Percentiles rank a stretch among this genome's conserved stretches.
phyloP scores from a whole-genome alignment of 1,140 invertebrate species.

The Asobara japonica region DNA sequence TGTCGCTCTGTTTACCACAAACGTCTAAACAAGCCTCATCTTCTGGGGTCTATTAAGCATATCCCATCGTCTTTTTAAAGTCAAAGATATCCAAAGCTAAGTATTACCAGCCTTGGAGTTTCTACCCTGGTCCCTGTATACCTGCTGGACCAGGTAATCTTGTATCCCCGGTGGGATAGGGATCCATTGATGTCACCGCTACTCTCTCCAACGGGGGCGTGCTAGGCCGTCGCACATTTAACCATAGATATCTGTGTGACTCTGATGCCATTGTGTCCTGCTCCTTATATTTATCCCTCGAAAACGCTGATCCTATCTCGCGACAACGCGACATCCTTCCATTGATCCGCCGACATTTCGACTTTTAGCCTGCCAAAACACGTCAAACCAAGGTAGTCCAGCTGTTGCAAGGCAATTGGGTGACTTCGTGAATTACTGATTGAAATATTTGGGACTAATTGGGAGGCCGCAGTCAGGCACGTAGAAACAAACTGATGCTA shows the following conservation, averaged over 20 bases:
- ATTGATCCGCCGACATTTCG: slow-evolving; percentile 60
- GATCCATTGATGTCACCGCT: slow-evolving; percentile 62
- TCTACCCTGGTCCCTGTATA: too few relatives aligned
- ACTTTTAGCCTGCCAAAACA: slow-evolving; percentile 16
- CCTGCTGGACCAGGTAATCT: slow-evolving; percentile 45
- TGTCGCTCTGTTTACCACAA: slow-evolving; percentile 66
- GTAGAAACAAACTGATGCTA: too few relatives aligned
- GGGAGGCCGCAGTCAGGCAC: too few relatives aligned
- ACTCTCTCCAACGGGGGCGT: slow-evolving; percentile 28
- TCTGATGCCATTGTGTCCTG: slow-evolving; percentile 17
- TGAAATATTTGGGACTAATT: too few relatives aligned
- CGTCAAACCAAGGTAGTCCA: slow-evolving; percentile 6
- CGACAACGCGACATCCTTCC: slow-evolving; percentile 59
- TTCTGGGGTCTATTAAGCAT: slow-evolving; percentile 61
- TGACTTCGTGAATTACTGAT: too few relatives aligned
- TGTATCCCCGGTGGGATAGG: slow-evolving; percentile 20
- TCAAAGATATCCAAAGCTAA: slow-evolving; percentile 33
- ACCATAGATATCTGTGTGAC: slow-evolving; percentile 11
- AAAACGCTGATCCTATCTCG: slow-evolving; percentile 48
- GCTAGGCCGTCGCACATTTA: slow-evolving; percentile 26
- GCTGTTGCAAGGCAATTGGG: slow-evolving; percentile 21
- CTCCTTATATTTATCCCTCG: slow-evolving; percentile 23
- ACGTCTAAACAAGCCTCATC: slow-evolving; percentile 62
- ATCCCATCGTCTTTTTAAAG: slow-evolving; percentile 40
- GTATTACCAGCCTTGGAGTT: neutral